These are phyloP conservation scores for Norana najaformis DNA, from an alignment of 2,888 invertebrate genomes.

Conservation along the genomic window DNA sequence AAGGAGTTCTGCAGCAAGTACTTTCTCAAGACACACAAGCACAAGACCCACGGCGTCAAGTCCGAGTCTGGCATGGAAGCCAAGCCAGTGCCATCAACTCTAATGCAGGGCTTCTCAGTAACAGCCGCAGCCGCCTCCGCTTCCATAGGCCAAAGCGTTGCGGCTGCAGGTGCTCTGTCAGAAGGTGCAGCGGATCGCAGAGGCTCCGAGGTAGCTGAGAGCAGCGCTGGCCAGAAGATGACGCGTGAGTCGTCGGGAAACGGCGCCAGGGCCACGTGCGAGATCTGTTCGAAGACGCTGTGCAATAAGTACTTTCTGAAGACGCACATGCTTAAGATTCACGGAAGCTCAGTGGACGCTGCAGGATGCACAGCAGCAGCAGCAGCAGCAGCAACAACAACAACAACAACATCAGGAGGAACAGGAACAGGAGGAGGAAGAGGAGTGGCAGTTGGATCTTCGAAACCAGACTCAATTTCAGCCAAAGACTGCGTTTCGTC, in stretches of 20 bases:
- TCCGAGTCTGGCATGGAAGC: conserved; percentile 22
- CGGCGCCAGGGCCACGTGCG: conserved; percentile 54
- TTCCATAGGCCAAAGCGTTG: background rate
- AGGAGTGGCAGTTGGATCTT: no score
- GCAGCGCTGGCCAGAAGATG: background rate
- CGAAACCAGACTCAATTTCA: conserved; percentile 2
- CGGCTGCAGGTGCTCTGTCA: background rate
- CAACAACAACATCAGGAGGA: background rate
- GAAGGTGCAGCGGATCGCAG: background rate
- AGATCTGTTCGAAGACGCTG: conserved; percentile 61
- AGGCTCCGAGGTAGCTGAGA: background rate
- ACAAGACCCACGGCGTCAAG: conserved; percentile 90
- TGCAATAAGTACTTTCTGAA: conserved; percentile 63
- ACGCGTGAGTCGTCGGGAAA: background rate
- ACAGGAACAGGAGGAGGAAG: background rate
- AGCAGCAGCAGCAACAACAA: background rate
- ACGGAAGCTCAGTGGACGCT: conserved; percentile 54
- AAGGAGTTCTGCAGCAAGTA: conserved; percentile 98
- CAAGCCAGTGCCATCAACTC: background rate
- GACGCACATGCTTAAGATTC: conserved; percentile 62
- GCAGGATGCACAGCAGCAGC: background rate
- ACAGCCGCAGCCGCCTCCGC: background rate
- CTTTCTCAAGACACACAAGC: conserved; percentile 93
- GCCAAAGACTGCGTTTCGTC: background rate
- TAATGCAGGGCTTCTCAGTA: background rate